Base-by-base conservation (phyloP, 2,888 invertebrate species). In the Phyto melanocephala region DNA sequence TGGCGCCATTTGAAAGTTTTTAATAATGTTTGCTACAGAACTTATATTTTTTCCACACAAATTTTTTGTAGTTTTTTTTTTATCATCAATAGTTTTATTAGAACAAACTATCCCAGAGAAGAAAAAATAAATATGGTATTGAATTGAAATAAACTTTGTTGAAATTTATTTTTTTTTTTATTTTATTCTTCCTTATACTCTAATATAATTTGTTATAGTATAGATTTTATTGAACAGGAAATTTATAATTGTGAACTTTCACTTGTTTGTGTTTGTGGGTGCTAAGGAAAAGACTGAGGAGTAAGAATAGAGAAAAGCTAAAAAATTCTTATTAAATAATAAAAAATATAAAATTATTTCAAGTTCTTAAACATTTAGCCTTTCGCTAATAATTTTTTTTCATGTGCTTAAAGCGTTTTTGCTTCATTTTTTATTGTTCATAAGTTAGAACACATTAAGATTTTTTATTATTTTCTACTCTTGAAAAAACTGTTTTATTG, bases 1-100 rank as follows among this genome's bases (percentile, higher is more conserved):
- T 82, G 82, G 82, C 82, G 82, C 82, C 82, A 79, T 82, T 79
- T 76, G 71, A 82, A 82, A 82, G 79, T 82, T 82, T 82, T 79
- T 79, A 79, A 79, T 82, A 82, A 82, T 82, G 82, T 76, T 82
- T 82, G 60, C 71, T 60, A 79, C 67, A 70, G 60, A 79, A 79
- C 42, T 63, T 68, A 63, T 68, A 52, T 72, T 45, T 72, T 67
- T 76, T 78, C 28, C 17, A 35, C 17, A 35, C 47, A n/a, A n/a
- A n/a, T n/a, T n/a, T 28, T 28, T 28, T 28, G 28, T 5, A 62
- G 20, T 20, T 71, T 52, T 74, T 62, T 47, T 28, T 15, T 56
- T 52, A 45, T 22, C 50, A 54, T 63, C 33, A 15, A 2, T 71
- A 52, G 47, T 70, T 70, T 37, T 50, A 15, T 40, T 71, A 28